Conservation (phyloP, 30 jellyfish, hydroid and myxozoan species). For the Aurelia coerulea region DNA sequence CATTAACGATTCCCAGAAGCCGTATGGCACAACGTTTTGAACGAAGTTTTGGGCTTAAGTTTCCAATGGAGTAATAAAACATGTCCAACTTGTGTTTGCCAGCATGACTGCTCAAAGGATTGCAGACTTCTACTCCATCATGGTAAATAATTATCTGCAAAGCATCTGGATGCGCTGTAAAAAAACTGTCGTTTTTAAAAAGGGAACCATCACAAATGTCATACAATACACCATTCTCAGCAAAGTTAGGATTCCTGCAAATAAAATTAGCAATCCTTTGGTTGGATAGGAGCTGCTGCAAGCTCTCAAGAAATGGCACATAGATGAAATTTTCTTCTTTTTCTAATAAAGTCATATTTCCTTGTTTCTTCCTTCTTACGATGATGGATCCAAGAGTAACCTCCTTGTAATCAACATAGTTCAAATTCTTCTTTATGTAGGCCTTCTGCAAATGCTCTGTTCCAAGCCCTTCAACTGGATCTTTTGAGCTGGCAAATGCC, state of each 20-base stretch:
- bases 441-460: constrained; percentile 18
- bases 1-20: constrained; percentile 44
- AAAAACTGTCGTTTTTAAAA: constrained; percentile 29
- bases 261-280: constrained; percentile 8
- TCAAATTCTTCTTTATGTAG: constrained; percentile 29
- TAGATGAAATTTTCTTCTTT: constrained; percentile 42
- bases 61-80: constrained; percentile 45
- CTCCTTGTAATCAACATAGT: constrained; percentile 14
- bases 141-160: constrained; percentile 25
- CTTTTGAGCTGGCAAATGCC: neutral
- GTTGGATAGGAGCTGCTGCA: constrained; percentile 51
- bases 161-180: constrained; percentile 26
- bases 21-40: constrained; percentile 56
- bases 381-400: constrained; percentile 19
- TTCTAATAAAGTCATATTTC: constrained; percentile 12
- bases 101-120: constrained; percentile 59
- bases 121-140: constrained; percentile 48
- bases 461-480: constrained; percentile 31
- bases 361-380: constrained; percentile 17
- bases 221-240: constrained; percentile 23
- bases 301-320: constrained; percentile 49
- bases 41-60: constrained; percentile 30
- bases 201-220: constrained; percentile 62
- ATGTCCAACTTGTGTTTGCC: constrained; percentile 56
- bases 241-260: constrained; percentile 6